A percentile compares a stretch with the other conserved stretches of the same genome.
phyloP scores from a whole-genome alignment of 1,140 invertebrate species.

The Orchesella cincta region DNA sequence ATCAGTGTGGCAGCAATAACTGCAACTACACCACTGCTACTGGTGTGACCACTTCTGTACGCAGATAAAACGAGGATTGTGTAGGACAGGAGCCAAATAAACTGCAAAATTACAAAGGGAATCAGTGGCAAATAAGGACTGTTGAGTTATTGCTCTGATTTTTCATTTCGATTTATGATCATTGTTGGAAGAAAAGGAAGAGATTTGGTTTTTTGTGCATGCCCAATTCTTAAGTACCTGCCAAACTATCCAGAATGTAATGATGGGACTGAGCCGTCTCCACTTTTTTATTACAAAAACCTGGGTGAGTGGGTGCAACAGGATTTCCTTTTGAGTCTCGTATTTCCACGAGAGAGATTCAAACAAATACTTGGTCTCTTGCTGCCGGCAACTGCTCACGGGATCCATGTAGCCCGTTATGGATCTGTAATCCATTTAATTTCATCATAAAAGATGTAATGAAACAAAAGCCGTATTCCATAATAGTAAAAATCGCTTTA shows the following conservation, averaged over 20 bases:
- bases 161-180: background rate
- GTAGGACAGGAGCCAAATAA: constrained; percentile 20
- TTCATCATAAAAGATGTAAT: background rate
- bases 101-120: background rate
- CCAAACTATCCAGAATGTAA: constrained; percentile 28
- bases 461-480: background rate
- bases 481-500: background rate
- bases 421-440: background rate
- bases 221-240: too few relatives aligned
- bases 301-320: constrained; percentile 20
- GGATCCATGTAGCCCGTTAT: constrained; percentile 22
- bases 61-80: background rate
- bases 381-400: constrained; percentile 5
- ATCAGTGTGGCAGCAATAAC: constrained; percentile 11
- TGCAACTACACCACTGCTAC: background rate
- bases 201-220: background rate
- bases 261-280: background rate
- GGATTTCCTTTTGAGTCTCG: constrained; percentile 19
- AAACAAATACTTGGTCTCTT: constrained; percentile 27
- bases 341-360: constrained; percentile 14
- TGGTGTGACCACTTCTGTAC: constrained; percentile 9
- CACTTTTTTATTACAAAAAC: constrained; percentile 25
- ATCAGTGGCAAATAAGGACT: background rate
- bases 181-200: background rate
- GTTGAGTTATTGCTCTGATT: background rate